phyloP scores from a whole-genome alignment of 2,797 vertebrate species.

The Selene dorsalis region DNA sequence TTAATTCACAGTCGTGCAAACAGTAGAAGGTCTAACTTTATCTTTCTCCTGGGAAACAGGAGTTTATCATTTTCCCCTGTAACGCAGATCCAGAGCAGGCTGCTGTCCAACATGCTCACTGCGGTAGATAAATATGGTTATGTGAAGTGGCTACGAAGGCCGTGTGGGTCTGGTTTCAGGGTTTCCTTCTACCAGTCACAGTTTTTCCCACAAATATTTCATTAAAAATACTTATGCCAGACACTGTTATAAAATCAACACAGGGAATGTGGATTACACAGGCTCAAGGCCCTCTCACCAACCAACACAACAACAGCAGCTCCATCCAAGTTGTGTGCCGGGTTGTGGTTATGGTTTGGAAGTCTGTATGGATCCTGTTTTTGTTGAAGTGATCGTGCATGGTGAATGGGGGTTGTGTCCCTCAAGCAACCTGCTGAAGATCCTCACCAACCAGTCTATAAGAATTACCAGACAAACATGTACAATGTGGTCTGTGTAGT shows the following conservation, averaged over 20 bases:
- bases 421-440: no score
- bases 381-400: neutral
- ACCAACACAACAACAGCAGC: neutral
- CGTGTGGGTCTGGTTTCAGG: constrained; percentile 2
- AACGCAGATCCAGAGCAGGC: constrained; percentile 10
- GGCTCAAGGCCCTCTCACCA: neutral
- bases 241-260: neutral
- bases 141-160: neutral
- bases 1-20: constrained; percentile 27
- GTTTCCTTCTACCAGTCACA: constrained; percentile 2
- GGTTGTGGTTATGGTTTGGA: neutral
- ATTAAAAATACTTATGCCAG: constrained; percentile 6
- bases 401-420: neutral
- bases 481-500: no score
- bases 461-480: no score
- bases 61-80: constrained; percentile 44
- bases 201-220: constrained; percentile 7
- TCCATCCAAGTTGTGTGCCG: neutral
- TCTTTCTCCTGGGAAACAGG: constrained; percentile 50
- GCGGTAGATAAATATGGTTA: constrained; percentile 4
- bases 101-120: constrained; percentile 11
- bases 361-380: neutral
- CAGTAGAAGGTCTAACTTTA: constrained; percentile 42
- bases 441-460: no score
- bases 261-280: neutral